A percentile compares a stretch with the other conserved stretches of the same genome.
Conservation (phyloP, 2,888 invertebrate genomes). For the Microplitis deprimator region DNA sequence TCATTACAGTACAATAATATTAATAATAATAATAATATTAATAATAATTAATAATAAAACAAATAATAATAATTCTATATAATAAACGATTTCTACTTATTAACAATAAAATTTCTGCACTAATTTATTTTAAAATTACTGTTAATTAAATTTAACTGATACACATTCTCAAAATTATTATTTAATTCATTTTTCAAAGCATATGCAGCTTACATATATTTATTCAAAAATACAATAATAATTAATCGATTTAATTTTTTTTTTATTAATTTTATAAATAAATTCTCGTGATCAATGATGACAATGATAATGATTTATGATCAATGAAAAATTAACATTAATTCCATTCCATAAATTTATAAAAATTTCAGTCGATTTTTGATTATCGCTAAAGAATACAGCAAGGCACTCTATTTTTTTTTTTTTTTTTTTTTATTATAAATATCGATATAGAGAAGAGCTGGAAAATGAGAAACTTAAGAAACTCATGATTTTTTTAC, state of each 20-base stretch:
- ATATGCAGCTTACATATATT: neutral
- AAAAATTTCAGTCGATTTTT: constrained; percentile 15
- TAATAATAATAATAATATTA: constrained; percentile 69
- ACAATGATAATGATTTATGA: constrained; percentile 12
- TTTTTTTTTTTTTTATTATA: neutral
- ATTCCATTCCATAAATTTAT: neutral
- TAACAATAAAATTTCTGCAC: constrained; percentile 48
- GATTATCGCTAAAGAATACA: constrained; percentile 51
- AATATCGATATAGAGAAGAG: neutral
- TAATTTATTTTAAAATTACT: neutral
- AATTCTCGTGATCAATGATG: neutral
- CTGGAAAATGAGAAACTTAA: neutral
- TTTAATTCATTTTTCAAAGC: constrained; percentile 10
- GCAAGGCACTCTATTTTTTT: constrained; percentile 49
- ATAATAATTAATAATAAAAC: constrained; percentile 65
- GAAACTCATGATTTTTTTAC: too few species aligned
- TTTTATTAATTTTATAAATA: neutral
- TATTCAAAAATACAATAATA: constrained; percentile 27
- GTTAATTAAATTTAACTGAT: neutral
- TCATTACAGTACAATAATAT: constrained; percentile 70
- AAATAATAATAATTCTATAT: constrained; percentile 58
- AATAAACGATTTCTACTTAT: constrained; percentile 62
- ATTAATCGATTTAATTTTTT: neutral
- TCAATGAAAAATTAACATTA: neutral
- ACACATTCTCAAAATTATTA: constrained; percentile 11